phyloP scores from a whole-genome alignment of 2,797 vertebrate species.

The Pangasius mekongensis region DNA sequence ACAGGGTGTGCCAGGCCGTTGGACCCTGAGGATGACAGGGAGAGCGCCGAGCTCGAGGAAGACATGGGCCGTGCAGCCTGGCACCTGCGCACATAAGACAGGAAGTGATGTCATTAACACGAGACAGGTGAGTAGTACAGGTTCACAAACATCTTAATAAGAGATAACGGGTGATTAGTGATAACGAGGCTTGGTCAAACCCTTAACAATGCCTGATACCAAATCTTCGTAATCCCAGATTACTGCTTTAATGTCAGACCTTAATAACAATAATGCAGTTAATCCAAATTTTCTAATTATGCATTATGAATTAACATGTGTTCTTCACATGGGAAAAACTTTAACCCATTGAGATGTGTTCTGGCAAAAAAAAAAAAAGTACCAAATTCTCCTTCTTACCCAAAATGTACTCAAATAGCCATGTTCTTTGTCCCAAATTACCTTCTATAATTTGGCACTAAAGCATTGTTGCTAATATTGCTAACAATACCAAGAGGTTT shows the following conservation, averaged over 20 bases:
- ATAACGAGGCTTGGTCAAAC: background rate
- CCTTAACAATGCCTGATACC: background rate
- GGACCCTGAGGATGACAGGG: slow-evolving; percentile 73
- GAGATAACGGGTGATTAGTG: background rate
- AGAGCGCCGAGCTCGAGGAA: slow-evolving; percentile 80
- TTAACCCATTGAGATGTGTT: too few relatives aligned
- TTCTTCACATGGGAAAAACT: background rate
- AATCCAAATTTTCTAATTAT: background rate
- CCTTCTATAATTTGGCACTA: background rate
- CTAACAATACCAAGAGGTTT: background rate
- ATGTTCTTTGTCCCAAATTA: background rate
- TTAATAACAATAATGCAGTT: background rate
- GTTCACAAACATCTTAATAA: background rate
- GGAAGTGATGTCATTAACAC: slow-evolving; percentile 1
- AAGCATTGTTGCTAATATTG: background rate
- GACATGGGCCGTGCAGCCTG: slow-evolving; percentile 81
- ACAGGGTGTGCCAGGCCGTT: slow-evolving; percentile 67
- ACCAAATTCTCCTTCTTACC: too few relatives aligned
- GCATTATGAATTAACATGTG: background rate
- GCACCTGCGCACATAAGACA: slow-evolving; percentile 77
- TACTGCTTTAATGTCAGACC: background rate
- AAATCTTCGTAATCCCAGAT: background rate
- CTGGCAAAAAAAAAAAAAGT: too few relatives aligned
- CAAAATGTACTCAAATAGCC: background rate
- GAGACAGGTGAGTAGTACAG: background rate